Percentiles rank a stretch among this genome's conserved stretches.
These are phyloP conservation scores for Propithecus perrieri DNA, from an alignment of 2,797 vertebrate species.

Conservation along the genomic window DNA sequence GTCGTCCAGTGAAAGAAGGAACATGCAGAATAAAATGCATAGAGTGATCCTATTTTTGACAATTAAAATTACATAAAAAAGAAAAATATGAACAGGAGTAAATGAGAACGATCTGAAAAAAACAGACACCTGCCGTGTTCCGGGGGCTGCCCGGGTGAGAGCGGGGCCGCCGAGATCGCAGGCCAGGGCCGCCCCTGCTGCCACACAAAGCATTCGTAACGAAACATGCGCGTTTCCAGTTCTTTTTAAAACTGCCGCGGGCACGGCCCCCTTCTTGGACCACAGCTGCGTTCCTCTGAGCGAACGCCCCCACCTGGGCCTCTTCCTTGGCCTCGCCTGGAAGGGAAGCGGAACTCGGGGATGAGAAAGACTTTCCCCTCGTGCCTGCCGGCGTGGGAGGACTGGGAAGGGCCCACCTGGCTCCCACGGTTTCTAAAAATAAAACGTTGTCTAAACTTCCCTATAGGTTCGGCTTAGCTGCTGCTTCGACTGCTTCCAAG, in stretches of 20 bases:
- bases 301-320: constrained; percentile 53
- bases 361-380: constrained; percentile 69
- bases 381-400: not conserved
- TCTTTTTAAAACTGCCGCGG: not conserved
- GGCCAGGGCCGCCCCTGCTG: not conserved
- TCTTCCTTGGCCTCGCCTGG: not conserved
- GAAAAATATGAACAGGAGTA: not conserved
- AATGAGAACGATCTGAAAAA: not conserved
- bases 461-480: constrained; percentile 47
- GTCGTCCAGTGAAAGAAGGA: not conserved
- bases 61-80: not conserved
- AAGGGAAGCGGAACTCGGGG: constrained; percentile 18
- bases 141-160: accelerated
- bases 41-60: not conserved
- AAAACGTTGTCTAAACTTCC: constrained; percentile 38
- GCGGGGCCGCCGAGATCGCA: not conserved
- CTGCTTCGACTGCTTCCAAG: constrained; percentile 15
- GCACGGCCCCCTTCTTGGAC: not conserved
- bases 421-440: constrained; percentile 64
- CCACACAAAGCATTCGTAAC: not conserved
- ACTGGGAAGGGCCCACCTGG: constrained; percentile 75
- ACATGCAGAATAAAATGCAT: not conserved
- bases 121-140: not conserved
- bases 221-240: not conserved
- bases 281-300: not conserved